phyloP scores from a whole-genome alignment of 92 coral and sea anemone genomes.

The Parazoanthus swiftii region DNA sequence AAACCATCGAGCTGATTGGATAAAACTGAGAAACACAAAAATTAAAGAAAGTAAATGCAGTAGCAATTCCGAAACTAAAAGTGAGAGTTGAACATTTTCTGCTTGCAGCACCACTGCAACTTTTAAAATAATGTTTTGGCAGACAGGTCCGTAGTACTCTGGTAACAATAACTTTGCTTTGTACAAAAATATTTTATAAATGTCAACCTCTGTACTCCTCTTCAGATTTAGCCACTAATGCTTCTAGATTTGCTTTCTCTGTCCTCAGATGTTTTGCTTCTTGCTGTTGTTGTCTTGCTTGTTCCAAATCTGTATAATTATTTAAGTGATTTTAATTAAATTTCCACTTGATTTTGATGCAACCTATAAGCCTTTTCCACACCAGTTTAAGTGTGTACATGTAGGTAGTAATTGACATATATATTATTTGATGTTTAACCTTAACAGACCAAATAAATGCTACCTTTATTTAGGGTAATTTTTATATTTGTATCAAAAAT shows the following conservation, averaged over 20 bases:
- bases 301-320: constrained; percentile 26
- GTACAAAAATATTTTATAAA: background rate
- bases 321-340: background rate
- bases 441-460: too few relatives aligned
- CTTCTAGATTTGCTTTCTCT: constrained; percentile 16
- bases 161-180: too few relatives aligned
- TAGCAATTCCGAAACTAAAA: background rate
- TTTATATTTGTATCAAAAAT: too few relatives aligned
- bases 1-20: constrained; percentile 11
- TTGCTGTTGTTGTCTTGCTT: constrained; percentile 21
- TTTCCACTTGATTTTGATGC: background rate
- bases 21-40: background rate
- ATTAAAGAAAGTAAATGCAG: background rate
- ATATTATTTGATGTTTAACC: too few relatives aligned
- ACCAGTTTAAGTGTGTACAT: background rate
- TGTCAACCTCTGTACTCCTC: constrained; percentile 17
- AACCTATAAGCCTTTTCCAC: background rate
- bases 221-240: constrained; percentile 6
- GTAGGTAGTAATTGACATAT: too few relatives aligned
- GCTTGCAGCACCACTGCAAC: too few relatives aligned
- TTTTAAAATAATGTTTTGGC: too few relatives aligned
- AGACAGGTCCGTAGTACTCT: too few relatives aligned
- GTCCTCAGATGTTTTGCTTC: constrained; percentile 18
- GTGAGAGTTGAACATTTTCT: background rate
- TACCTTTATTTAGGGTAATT: too few relatives aligned